These are phyloP conservation scores for Psilopsiagon aurifrons DNA, from an alignment of 2,113 vertebrate genomes.

Conservation along the genomic window DNA sequence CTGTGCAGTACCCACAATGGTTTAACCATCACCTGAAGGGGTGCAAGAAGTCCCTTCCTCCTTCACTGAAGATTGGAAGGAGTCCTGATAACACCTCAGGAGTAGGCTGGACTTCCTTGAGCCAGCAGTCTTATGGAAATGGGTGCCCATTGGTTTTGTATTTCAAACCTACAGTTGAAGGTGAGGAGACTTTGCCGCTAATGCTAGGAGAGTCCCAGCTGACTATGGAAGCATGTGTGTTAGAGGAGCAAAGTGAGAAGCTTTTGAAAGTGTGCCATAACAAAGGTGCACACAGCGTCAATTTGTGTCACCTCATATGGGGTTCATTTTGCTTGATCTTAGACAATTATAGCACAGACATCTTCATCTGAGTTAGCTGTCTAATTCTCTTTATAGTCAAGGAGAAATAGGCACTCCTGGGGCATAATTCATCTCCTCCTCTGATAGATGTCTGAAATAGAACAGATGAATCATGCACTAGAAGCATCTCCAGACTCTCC, in stretches of 20 bases:
- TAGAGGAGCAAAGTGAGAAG: neutral
- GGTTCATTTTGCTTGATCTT: neutral
- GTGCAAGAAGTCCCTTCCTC: neutral
- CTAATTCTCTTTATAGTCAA: neutral
- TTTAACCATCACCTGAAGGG: neutral
- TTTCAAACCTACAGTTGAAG: neutral
- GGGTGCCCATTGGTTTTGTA: neutral
- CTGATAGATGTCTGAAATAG: neutral
- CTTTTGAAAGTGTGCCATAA: neutral
- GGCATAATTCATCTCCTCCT: slow-evolving; percentile 20
- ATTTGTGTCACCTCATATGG: neutral
- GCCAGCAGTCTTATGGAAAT: neutral
- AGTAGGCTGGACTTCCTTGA: neutral
- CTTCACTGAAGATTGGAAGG: neutral
- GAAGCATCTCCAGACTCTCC: neutral
- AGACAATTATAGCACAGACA: neutral
- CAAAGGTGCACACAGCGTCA: neutral
- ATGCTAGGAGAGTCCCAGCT: neutral
- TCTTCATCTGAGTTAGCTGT: slow-evolving; percentile 14
- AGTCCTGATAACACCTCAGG: neutral
- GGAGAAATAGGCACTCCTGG: neutral
- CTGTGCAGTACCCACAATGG: too few relatives aligned
- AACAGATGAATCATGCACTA: slow-evolving; percentile 48
- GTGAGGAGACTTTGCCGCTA: neutral
- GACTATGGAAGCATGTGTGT: neutral